phyloP scores from a whole-genome alignment of 2,888 invertebrate genomes.

The Polydesmus complanatus region DNA sequence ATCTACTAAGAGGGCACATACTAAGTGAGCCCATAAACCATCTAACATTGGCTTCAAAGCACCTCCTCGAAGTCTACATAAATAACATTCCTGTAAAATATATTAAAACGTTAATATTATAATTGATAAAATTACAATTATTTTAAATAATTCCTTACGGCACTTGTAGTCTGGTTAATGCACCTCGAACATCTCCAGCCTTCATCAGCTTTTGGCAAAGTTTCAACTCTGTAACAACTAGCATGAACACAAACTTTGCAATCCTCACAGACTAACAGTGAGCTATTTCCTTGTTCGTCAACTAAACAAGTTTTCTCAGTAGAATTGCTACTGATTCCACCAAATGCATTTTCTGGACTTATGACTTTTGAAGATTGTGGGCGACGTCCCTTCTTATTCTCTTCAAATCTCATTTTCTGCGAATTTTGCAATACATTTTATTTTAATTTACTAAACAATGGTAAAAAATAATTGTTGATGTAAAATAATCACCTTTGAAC shows the following conservation, averaged over 20 bases:
- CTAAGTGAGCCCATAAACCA: conserved; percentile 34
- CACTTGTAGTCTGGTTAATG: conserved; percentile 28
- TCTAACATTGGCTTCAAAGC: conserved; percentile 33
- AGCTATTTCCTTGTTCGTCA: conserved; percentile 29
- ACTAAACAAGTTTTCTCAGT: conserved; percentile 23
- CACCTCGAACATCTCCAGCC: conserved; percentile 32
- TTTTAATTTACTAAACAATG: not conserved
- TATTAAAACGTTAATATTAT: not conserved
- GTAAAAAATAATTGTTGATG: not conserved
- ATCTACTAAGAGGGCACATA: conserved; percentile 32
- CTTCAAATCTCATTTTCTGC: too few relatives aligned
- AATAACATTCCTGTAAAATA: conserved; percentile 35
- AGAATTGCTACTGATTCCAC: not conserved
- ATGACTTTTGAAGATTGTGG: conserved; percentile 13
- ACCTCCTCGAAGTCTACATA: conserved; percentile 41
- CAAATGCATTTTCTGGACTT: conserved; percentile 23
- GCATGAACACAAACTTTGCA: conserved; percentile 46
- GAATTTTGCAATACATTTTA: too few relatives aligned
- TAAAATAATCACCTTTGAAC: conserved; percentile 14
- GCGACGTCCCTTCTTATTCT: not conserved
- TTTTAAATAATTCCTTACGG: conserved; percentile 25
- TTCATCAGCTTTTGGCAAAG: conserved; percentile 10
- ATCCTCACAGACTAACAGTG: conserved; percentile 39
- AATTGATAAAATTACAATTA: not conserved
- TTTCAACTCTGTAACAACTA: conserved; percentile 34